Evolutionary conservation across 2,888 invertebrate genomes (phyloP).

Genomic region (Pegoplata infirma): DNA sequence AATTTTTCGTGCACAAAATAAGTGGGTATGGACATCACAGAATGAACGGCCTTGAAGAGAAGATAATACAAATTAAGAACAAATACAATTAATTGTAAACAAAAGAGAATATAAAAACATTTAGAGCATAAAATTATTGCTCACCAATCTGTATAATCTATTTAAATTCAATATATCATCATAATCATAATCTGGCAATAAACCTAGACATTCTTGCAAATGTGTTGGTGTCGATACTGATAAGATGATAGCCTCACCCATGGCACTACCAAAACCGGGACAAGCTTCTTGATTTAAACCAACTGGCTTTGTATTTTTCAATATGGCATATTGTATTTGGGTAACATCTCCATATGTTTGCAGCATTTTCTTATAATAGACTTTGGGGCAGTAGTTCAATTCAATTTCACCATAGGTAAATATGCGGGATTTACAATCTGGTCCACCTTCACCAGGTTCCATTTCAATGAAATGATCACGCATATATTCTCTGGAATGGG

Average conservation of each 20-base stretch:
- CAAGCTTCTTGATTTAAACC: constrained; percentile 71
- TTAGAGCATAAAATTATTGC: constrained; percentile 4
- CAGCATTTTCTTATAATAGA: constrained; percentile 75
- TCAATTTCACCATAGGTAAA: constrained; percentile 70
- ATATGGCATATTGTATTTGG: constrained; percentile 68
- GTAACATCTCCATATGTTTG: constrained; percentile 71
- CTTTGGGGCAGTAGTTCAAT: constrained; percentile 70
- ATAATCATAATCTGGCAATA: constrained; percentile 65
- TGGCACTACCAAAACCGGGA: constrained; percentile 71
- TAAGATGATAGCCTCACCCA: constrained; percentile 71
- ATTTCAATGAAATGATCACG: constrained; percentile 65
- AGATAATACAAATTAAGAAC: not conserved
- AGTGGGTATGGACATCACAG: constrained; percentile 84
- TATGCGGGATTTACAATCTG: constrained; percentile 71
- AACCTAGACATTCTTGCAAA: constrained; percentile 77
- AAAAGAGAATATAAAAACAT: not conserved
- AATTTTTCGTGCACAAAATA: constrained; percentile 84
- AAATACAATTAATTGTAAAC: not conserved
- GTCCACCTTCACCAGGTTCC: constrained; percentile 64
- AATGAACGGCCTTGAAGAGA: constrained; percentile 80
- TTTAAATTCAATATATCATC: constrained; percentile 67
- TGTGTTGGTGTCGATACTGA: constrained; percentile 84
- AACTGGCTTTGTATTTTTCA: constrained; percentile 66
- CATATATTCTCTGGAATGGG: constrained; percentile 62
- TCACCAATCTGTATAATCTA: constrained; percentile 66